Conservation (phyloP, 2,888 invertebrate species). For the Drosophila nr. medialis region DNA sequence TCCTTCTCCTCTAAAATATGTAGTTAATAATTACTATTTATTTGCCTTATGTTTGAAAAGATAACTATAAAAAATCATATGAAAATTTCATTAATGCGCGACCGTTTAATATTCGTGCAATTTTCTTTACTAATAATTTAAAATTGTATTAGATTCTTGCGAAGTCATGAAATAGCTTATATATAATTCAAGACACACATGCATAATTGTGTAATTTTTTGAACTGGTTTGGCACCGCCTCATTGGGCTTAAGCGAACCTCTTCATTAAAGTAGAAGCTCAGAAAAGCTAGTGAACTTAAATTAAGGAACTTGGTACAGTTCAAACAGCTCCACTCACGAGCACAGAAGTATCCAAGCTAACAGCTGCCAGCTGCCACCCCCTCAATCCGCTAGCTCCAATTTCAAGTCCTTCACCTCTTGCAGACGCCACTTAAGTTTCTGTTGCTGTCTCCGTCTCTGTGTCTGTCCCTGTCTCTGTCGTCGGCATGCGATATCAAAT, state of each 20-base stretch:
- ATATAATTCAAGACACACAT: not conserved
- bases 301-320: constrained; percentile 19
- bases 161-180: not conserved
- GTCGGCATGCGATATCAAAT: constrained; percentile 61
- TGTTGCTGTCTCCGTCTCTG: constrained; percentile 14
- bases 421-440: not conserved
- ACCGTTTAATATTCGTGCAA: not conserved
- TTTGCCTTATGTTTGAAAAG: not conserved
- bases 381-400: not conserved
- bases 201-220: not conserved
- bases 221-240: constrained; percentile 7
- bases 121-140: not conserved
- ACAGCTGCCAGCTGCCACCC: constrained; percentile 10
- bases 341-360: constrained; percentile 1
- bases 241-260: constrained; percentile 1
- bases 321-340: constrained; percentile 18
- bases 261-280: constrained; percentile 11
- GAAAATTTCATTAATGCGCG: not conserved
- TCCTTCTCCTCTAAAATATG: not conserved
- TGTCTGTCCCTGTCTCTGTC: constrained; percentile 16
- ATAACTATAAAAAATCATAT: not conserved
- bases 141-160: not conserved
- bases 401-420: constrained; percentile 5
- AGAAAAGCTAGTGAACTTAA: constrained; percentile 10
- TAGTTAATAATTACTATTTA: not conserved